Evolutionary conservation across 1,140 invertebrate species (phyloP), one percentile per base, ranked within the genome.

Genomic region (Coptotermes formosanus): DNA sequence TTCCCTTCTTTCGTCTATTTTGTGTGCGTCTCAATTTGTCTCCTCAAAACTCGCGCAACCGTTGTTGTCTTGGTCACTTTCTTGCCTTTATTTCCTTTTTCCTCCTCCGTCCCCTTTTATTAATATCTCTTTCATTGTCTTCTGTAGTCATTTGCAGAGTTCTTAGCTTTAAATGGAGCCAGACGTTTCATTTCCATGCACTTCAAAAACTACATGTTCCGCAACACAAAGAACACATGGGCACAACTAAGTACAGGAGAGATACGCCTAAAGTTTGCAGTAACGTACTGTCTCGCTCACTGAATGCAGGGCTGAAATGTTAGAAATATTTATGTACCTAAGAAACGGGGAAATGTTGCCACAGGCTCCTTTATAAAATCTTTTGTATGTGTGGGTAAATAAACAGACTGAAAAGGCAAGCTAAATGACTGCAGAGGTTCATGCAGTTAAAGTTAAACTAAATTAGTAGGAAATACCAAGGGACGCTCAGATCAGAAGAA

Each of bases 41-140:
- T 75, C 64, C n/a, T 30, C 6, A 25, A 75, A 75, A 30, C 25
- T 30, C 64, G 64, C 64, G 2, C 6, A 55, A 55, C 52, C 1
- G n/a, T 75, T 75, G 64, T 75, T 75, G 19, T 75, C 59, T 64
- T 75, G 64, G 64, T 75, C 64, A 75, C 64, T 75, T 30, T 75
- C 64, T 3, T 75, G 64, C 64, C n/a, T 75, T 75, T 75, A 75
- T 75, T 75, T 75, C 52, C n/a, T 25, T 30, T 75, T 30, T 11
- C n/a, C 25, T 75, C 64, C n/a, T 64, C 59, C 59, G 11, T 14
- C 52, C 52, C 19, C 3, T 55, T 75, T 75, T 75, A 38, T 38
- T 38, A 75, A 75, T 14, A 75, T 75, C 25, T 75, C 64, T 75
- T 75, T 0, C 64, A 75, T 30, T 75, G 64, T 75, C 64, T 75